Conservation (phyloP, 2,888 invertebrate genomes). For the Calliphora vomitoria region DNA sequence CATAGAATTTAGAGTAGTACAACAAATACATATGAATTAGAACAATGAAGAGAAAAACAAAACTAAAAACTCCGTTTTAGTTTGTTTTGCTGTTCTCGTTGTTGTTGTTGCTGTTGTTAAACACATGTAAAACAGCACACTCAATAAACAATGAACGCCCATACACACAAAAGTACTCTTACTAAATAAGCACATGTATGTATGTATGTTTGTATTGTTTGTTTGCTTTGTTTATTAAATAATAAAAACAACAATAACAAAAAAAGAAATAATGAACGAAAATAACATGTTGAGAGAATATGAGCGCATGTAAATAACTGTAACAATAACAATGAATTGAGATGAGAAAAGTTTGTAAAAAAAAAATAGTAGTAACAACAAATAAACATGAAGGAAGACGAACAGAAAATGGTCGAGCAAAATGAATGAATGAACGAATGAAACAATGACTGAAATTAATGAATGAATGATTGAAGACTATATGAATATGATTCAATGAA, state of each 20-base stretch:
- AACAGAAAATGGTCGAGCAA: slow-evolving; percentile 15
- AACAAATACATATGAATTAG: slow-evolving; percentile 7
- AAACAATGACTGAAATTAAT: slow-evolving; percentile 20
- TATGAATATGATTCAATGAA: slow-evolving; percentile 29
- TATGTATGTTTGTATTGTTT: background rate
- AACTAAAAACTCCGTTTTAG: slow-evolving; percentile 5
- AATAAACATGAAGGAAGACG: background rate
- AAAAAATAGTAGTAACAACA: slow-evolving; percentile 12
- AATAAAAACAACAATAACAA: background rate
- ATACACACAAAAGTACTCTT: background rate
- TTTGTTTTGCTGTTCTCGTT: slow-evolving; percentile 30
- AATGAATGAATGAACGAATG: slow-evolving; percentile 49
- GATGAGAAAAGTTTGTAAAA: slow-evolving; percentile 14
- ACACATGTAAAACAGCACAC: slow-evolving; percentile 51
- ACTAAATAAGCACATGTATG: background rate
- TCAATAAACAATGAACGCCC: slow-evolving; percentile 23
- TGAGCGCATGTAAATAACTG: slow-evolving; percentile 10
- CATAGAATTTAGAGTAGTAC: background rate
- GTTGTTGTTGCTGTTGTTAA: slow-evolving; percentile 30
- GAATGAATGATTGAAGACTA: slow-evolving; percentile 29
- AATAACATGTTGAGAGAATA: background rate
- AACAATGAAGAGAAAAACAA: slow-evolving; percentile 16
- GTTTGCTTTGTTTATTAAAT: background rate
- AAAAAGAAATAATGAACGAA: background rate
- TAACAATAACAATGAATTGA: slow-evolving; percentile 52